Base-by-base conservation (phyloP, 2,888 invertebrate species). In the Odontocerum albicorne region DNA sequence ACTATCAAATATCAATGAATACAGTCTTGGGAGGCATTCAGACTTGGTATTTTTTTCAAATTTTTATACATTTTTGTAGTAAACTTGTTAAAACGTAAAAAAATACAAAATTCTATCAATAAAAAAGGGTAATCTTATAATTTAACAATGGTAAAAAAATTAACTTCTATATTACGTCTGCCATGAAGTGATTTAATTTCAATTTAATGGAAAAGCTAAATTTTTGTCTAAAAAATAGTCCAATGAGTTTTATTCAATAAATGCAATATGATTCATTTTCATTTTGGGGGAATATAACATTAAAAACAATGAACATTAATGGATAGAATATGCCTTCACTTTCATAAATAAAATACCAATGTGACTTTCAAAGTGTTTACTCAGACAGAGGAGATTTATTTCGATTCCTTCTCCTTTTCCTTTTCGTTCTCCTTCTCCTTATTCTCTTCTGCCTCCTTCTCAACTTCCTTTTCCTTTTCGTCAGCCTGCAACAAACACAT, bases 401-500 rank as follows among this genome's bases (percentile, higher is more conserved):
- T 54, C 12, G 54, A 67, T 65, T 63, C 57, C 47, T 62, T 63
- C 22, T 66, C 66, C 47, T 62, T 63, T 21, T 66, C 66, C 46
- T 63, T 64, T 50, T 84, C 84, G 67, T 85, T 86, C 39, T 84
- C 84, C 67, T 85, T 86, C 66, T 87, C 83, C 71, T 84, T 83
- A 67, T 84, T 86, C 68, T 86, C 85, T 68, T 88, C 87, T 63
- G 85, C 83, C 62, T 82, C 79, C 65, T 79, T 79, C 60, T 80
- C 79, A 54, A 74, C 72, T 62, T 84, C 83, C 64, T 84, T 87
- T 65, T 89, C 88, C 69, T 88, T 88, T 67, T 88, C 88, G 65
- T 88, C 88, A 64, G 86, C 86, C 86, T 90, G 75, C n/a, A 79
- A 76, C 20, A 55, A 47, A 49, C 56, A 47, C 33, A 58, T 15